Base-by-base conservation (phyloP, 1,140 invertebrate species). In the Platyscapa corneri region DNA sequence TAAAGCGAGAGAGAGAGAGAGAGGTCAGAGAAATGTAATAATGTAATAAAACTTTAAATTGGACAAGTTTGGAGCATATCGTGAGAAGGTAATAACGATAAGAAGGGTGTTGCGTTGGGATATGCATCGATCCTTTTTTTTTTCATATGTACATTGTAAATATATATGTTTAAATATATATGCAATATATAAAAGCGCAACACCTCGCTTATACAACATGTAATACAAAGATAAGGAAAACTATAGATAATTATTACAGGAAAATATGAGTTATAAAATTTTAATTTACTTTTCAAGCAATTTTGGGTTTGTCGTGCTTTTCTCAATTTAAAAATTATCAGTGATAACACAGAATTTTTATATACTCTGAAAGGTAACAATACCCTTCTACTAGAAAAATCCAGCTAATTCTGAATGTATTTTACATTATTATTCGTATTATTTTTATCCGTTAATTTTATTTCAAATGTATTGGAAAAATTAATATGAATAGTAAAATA, bases 41-140 rank as follows among this genome's bases (percentile, higher is more conserved):
- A 67, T 56, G 74, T 67, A 78, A 67, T 78, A 77, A 84, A 84
- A 84, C 82, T 65, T 83, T 83, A 83, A 76, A 83, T 83, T 83
- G 72, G 30, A 83, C 72, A 83, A 83, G 72, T 83, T 83, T 72
- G 39, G 14, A 23, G 37, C 20, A 1, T 34, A 37, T 0, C 18
- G 18, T 37, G 67, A 70, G 18, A 70, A 37, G 16, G 14, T 67
- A 34, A 37, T 70, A 34, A 70, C 67, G 16, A 70, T 70, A 20
- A 34, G 18, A 20, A 20, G 34, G 32, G 32, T 32, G 14, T 5
- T 23, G 5, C 5, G 23, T 23, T 60, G 27, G 27, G 23, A 60
- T 60, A 60, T 10, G 56, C 56, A 70, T 70, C 34, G 34, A 70
- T 70, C 67, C 3, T 70, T 70, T 34, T 37, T 37, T 8, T 10